Percentiles rank a stretch among this genome's conserved stretches.
These are phyloP conservation scores for Potamilus streckersoni DNA, from an alignment of 1,140 invertebrate genomes.

Conservation along the genomic window DNA sequence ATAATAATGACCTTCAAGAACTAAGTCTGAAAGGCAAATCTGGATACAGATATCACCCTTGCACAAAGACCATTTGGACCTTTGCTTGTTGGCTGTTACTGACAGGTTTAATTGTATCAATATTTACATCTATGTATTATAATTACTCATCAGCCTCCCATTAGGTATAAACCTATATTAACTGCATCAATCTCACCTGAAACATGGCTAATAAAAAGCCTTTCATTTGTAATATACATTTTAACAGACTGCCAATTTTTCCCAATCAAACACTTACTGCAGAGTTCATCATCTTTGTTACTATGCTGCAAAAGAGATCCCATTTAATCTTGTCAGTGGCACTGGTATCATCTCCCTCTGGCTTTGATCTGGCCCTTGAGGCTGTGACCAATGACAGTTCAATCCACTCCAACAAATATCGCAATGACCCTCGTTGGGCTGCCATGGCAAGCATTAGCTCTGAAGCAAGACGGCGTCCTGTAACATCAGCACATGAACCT, in stretches of 20 bases:
- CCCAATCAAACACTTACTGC: constrained; percentile 44
- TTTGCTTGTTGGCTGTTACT: too few species aligned
- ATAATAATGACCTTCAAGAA: too few species aligned
- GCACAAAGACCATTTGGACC: too few species aligned
- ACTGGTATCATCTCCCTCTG: constrained; percentile 7
- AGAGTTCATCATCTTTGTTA: constrained; percentile 59
- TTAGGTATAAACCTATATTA: not conserved
- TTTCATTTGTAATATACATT: not conserved
- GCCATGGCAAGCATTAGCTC: constrained; percentile 74
- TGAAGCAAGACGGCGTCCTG: constrained; percentile 70
- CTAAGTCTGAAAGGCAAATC: too few species aligned
- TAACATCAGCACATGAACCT: constrained; percentile 70
- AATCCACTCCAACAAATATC: constrained; percentile 77
- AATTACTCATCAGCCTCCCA: not conserved
- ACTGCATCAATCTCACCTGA: not conserved
- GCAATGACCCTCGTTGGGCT: constrained; percentile 75
- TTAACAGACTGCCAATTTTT: not conserved
- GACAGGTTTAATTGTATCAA: not conserved
- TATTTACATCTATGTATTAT: not conserved
- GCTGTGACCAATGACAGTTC: constrained; percentile 70
- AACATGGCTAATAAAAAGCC: not conserved
- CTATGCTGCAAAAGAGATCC: constrained; percentile 51
- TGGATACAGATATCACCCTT: too few species aligned
- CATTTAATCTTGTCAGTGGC: constrained; percentile 46
- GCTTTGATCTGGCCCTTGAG: constrained; percentile 21